phyloP scores from a whole-genome alignment of 2,888 invertebrate genomes.

The Caenorhabditis sp. region DNA sequence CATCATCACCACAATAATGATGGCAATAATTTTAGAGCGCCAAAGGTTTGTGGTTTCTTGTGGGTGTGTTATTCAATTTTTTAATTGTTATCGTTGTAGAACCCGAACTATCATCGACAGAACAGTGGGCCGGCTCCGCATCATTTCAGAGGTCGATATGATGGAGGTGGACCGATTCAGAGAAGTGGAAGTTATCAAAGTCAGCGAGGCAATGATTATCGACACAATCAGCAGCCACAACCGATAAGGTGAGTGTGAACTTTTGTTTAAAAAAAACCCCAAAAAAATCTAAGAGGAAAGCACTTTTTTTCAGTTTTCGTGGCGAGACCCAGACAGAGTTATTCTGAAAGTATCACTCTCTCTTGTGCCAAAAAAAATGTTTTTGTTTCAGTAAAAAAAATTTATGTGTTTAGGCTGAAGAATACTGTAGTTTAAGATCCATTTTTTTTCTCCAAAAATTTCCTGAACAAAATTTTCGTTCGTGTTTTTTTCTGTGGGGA shows the following conservation, averaged over 20 bases:
- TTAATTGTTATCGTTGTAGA: neutral
- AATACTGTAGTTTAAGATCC: neutral
- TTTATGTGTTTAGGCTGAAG: too few species aligned
- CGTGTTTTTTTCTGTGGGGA: neutral
- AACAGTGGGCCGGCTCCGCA: slow-evolving; percentile 13
- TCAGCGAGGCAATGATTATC: slow-evolving; percentile 8
- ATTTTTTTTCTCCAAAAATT: neutral
- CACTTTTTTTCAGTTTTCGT: too few species aligned
- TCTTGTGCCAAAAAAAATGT: too few species aligned
- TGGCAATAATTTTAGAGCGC: slow-evolving; percentile 21
- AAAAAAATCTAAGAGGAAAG: too few species aligned
- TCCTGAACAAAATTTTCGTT: too few species aligned
- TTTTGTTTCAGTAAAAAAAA: too few species aligned
- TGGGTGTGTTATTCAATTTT: too few species aligned
- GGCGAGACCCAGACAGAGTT: too few species aligned
- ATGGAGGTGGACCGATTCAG: slow-evolving; percentile 22
- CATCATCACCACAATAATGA: neutral
- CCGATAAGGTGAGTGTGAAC: neutral
- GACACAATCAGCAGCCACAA: neutral
- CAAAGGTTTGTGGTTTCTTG: slow-evolving; percentile 3
- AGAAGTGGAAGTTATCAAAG: slow-evolving; percentile 35
- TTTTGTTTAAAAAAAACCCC: neutral
- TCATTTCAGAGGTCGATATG: slow-evolving; percentile 7
- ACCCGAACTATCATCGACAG: slow-evolving; percentile 24
- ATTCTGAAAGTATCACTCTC: too few species aligned